A percentile compares a stretch with the other conserved stretches of the same genome.
phyloP scores from a whole-genome alignment of 2,888 invertebrate genomes.

The Odontomyia ornata region DNA sequence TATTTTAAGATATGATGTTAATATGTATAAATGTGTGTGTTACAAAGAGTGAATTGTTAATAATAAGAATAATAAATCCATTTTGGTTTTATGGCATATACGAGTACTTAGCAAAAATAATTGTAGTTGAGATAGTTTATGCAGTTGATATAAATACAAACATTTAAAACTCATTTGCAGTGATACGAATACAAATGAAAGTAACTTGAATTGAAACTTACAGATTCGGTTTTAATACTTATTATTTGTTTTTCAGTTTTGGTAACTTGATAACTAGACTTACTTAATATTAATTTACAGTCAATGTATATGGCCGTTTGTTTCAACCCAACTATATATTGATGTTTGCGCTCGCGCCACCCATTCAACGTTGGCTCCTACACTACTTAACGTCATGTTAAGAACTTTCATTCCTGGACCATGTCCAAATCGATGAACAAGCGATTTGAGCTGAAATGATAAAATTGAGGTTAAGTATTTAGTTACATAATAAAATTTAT shows the following conservation, averaged over 20 bases:
- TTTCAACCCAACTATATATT: slow-evolving; percentile 64
- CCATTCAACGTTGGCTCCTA: slow-evolving; percentile 65
- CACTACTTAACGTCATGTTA: slow-evolving; percentile 64
- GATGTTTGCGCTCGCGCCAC: slow-evolving; percentile 62
- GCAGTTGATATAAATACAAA: background rate
- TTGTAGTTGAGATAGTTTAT: no score
- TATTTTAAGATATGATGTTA: slow-evolving; percentile 43
- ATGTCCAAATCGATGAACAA: slow-evolving; percentile 64
- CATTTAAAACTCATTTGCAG: background rate
- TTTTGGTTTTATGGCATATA: background rate
- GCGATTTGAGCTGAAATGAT: slow-evolving; percentile 60
- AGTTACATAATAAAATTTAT: no score
- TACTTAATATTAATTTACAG: slow-evolving; percentile 44
- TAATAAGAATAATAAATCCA: slow-evolving; percentile 5
- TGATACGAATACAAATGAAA: slow-evolving; percentile 12
- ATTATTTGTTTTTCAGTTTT: background rate
- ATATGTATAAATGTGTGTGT: slow-evolving; percentile 44
- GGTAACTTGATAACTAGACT: slow-evolving; percentile 27
- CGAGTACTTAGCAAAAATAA: no score
- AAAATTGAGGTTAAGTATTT: background rate
- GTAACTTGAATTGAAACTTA: slow-evolving; percentile 15
- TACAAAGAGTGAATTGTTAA: slow-evolving; percentile 24
- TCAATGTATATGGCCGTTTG: slow-evolving; percentile 60
- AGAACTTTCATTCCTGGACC: slow-evolving; percentile 63
- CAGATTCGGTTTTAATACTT: background rate